phyloP scores from a whole-genome alignment of 2,888 invertebrate species.

The Buathra laborator region DNA sequence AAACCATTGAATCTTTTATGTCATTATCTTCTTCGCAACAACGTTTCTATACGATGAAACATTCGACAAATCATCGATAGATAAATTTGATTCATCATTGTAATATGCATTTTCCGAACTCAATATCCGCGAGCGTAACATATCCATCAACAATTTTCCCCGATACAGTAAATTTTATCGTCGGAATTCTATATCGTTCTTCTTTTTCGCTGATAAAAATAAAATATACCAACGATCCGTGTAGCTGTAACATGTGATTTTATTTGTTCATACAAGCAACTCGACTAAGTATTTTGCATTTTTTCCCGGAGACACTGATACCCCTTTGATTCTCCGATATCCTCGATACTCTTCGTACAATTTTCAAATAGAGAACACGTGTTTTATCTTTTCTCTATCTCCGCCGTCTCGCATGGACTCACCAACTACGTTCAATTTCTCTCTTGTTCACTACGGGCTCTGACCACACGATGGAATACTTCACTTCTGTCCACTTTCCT shows the following conservation, averaged over 20 bases:
- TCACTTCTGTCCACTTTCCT: conserved; percentile 71
- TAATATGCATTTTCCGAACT: no score
- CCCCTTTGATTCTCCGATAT: conserved; percentile 6
- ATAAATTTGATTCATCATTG: no score
- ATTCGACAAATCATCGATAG: no score
- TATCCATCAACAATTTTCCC: no score
- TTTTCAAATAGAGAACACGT: conserved; percentile 63
- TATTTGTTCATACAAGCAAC: neutral
- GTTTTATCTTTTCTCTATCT: conserved; percentile 63
- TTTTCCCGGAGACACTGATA: neutral
- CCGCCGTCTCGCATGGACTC: conserved; percentile 22
- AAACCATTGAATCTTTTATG: no score
- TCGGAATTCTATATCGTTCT: neutral
- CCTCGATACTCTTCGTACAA: conserved; percentile 40
- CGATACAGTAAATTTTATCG: neutral
- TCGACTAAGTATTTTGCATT: conserved; percentile 4
- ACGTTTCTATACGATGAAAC: no score
- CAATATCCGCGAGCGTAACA: no score
- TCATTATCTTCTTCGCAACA: no score
- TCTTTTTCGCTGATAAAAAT: neutral
- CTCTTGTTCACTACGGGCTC: conserved; percentile 59
- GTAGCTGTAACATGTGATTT: conserved; percentile 3
- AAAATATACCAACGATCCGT: neutral
- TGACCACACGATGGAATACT: conserved; percentile 68
- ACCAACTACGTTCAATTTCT: conserved; percentile 58